Conservation (phyloP, 2,113 vertebrate species). For the Ciconia maguari region DNA sequence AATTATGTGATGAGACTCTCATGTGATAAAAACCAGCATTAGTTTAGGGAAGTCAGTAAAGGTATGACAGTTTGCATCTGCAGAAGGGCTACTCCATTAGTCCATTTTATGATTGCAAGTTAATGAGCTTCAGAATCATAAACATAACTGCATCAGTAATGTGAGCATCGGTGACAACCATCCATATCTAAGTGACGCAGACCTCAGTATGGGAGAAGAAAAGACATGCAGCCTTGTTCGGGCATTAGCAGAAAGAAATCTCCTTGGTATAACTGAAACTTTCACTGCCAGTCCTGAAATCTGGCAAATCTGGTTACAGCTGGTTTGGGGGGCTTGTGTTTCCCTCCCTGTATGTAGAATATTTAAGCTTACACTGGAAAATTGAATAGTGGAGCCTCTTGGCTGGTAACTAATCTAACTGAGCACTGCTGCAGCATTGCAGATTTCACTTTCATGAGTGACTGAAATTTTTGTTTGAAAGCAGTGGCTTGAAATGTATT, state of each 20-base stretch:
- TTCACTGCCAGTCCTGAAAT: background rate
- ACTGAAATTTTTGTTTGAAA: background rate
- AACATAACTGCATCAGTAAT: background rate
- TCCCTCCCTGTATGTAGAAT: accelerated
- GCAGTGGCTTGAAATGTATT: background rate
- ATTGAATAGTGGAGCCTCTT: background rate
- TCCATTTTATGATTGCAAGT: background rate
- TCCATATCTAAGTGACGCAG: background rate
- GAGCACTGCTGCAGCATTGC: background rate
- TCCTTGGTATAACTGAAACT: background rate
- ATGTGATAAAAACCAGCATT: background rate
- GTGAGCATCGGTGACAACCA: background rate
- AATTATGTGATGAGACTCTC: background rate
- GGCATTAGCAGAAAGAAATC: background rate
- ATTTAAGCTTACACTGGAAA: background rate
- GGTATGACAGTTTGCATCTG: background rate
- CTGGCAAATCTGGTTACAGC: background rate
- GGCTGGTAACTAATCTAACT: background rate
- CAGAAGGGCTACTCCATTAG: background rate
- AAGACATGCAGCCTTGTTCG: background rate
- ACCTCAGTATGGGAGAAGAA: background rate
- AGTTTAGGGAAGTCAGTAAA: background rate
- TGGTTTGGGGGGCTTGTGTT: background rate
- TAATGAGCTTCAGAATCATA: background rate
- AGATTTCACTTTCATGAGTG: background rate